Conservation (phyloP, 1,140 invertebrate genomes). For the Harpegnathos saltator region DNA sequence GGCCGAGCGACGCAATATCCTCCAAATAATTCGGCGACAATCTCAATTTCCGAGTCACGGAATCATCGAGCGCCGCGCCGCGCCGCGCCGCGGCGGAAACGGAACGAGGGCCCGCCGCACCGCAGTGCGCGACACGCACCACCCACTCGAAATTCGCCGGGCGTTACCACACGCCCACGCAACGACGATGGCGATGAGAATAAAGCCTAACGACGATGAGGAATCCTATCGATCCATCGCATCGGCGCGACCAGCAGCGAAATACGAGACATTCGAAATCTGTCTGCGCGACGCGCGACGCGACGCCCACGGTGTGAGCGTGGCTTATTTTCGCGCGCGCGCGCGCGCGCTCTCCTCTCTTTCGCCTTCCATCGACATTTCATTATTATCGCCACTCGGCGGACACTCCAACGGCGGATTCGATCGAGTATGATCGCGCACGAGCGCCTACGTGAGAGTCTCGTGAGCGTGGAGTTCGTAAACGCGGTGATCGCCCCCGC, state of each 20-base stretch:
- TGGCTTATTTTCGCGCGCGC: neutral
- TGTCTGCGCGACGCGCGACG: neutral
- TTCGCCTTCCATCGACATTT: neutral
- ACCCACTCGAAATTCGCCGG: slow-evolving; percentile 51
- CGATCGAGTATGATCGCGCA: neutral
- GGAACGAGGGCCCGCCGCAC: slow-evolving; percentile 1
- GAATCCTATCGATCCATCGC: slow-evolving; percentile 51
- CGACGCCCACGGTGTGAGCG: neutral
- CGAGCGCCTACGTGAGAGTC: slow-evolving; percentile 22
- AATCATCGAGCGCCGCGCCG: too few species aligned
- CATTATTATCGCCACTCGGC: neutral
- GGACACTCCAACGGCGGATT: neutral
- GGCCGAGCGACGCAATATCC: neutral
- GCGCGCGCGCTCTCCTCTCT: neutral
- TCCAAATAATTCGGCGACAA: neutral
- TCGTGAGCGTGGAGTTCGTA: slow-evolving; percentile 1
- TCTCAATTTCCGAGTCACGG: slow-evolving; percentile 5
- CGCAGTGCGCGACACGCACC: slow-evolving; percentile 4
- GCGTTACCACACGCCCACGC: slow-evolving; percentile 32
- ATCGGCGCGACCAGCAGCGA: slow-evolving; percentile 21
- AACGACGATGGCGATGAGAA: slow-evolving; percentile 12
- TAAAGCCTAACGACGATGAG: slow-evolving; percentile 31
- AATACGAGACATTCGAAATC: slow-evolving; percentile 13
- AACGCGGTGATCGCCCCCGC: neutral
- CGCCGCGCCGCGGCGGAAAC: neutral